Base-by-base conservation (phyloP, 2,888 invertebrate genomes). In the Cyclophora punctaria region DNA sequence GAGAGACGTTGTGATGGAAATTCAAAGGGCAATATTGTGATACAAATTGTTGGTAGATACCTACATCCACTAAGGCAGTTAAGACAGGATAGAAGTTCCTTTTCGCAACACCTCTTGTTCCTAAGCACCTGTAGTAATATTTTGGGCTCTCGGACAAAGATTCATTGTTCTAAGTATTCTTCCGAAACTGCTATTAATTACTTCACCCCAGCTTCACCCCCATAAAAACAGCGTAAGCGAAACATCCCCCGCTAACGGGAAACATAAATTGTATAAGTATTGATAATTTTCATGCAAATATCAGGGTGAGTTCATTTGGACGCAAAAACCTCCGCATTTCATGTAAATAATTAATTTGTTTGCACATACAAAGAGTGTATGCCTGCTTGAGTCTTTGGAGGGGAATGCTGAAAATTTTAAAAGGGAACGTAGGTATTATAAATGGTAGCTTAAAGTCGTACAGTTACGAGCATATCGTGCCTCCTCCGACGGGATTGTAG, bases 321-420 rank as follows among this genome's bases (percentile, higher is more conserved):
- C 64, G 63, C 61, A 67, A 60, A 66, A 66, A 69, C 66, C 67
- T 62, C 57, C 66, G 60, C 60, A 67, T 58, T 56, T 51, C 59
- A 54, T 62, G 63, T 82, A 65, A 81, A 83, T 83, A 78, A 82
- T 83, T 82, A 85, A 86, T 81, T 75, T 75, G 78, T 76, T 75
- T 71, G 71, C 79, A 71, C 78, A 77, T 34, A 33, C 34, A 34
- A 48, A 47, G 46, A 47, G 48, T 43, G 53, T 51, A 57, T 43
- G 46, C 47, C 48, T 52, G 50, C 57, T 58, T 52, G 53, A 47
- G 57, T 51, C 58, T 52, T 56, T 56, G 52, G 49, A 52, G 47
- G 49, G 48, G 53, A 47, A 46, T 55, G 59, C 56, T 58, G 57
- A 59, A 62, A 62, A 62, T 57, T 60, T 63, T 61, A 62, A 64